phyloP scores from a whole-genome alignment of 2,888 invertebrate genomes.

The Nomada fabriciana region DNA sequence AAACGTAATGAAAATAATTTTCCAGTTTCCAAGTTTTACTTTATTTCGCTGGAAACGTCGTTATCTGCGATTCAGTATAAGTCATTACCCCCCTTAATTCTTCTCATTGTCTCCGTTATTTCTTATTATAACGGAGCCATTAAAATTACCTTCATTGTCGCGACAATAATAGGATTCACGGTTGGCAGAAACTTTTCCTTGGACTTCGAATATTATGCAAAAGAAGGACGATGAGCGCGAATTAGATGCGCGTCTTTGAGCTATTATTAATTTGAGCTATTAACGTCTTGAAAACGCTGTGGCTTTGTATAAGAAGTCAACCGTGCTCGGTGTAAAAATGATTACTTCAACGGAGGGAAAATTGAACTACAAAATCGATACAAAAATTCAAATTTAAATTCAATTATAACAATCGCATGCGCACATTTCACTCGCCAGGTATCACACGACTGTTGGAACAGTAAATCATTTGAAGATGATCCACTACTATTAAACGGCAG shows the following conservation, averaged over 20 bases:
- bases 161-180: conserved; percentile 38
- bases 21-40: conserved; percentile 19
- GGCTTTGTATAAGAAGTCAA: not conserved
- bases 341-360: too few relatives aligned
- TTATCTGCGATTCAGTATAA: conserved; percentile 35
- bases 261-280: not conserved
- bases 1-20: conserved; percentile 43
- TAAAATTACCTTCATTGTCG: conserved; percentile 51
- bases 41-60: conserved; percentile 24
- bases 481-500: too few relatives aligned
- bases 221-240: not conserved
- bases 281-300: not conserved
- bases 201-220: conserved; percentile 1
- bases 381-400: too few relatives aligned
- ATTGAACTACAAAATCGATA: too few relatives aligned
- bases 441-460: too few relatives aligned
- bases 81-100: conserved; percentile 36
- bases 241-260: not conserved
- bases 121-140: conserved; percentile 48
- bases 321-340: too few relatives aligned
- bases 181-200: conserved; percentile 34
- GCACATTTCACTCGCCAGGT: too few relatives aligned
- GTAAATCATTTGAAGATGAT: too few relatives aligned
- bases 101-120: conserved; percentile 34
- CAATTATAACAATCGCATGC: too few relatives aligned